These are phyloP conservation scores for Hybognathus amarus DNA, from an alignment of 2,797 vertebrate genomes.

Conservation along the genomic window DNA sequence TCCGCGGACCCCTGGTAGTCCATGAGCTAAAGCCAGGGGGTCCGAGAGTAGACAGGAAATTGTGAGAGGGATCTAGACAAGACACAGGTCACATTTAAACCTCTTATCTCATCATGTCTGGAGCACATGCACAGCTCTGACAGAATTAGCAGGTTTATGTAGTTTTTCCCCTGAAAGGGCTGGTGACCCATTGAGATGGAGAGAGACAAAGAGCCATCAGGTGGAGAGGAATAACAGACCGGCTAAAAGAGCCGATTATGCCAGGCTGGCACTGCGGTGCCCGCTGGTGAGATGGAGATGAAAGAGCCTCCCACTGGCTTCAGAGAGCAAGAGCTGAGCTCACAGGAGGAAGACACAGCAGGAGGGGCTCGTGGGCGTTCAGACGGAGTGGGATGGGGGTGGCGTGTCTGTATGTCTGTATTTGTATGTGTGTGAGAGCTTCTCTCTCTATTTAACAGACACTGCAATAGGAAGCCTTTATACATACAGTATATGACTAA, in stretches of 20 bases:
- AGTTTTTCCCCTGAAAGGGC: conserved; percentile 7
- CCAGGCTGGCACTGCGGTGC: conserved; percentile 58
- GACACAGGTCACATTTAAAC: not conserved
- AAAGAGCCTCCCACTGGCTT: conserved; percentile 41
- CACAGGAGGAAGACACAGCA: conserved; percentile 42
- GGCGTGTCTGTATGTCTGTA: conserved; percentile 28
- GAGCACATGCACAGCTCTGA: not conserved
- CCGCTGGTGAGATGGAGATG: conserved; percentile 49
- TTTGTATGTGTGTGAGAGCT: conserved; percentile 33
- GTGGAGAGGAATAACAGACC: conserved; percentile 53
- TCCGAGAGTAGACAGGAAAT: not conserved
- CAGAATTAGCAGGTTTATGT: conserved; percentile 17
- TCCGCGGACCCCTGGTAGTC: too few species aligned
- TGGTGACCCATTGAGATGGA: conserved; percentile 17
- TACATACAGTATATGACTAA: not conserved
- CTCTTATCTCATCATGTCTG: not conserved
- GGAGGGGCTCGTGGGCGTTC: conserved; percentile 40
- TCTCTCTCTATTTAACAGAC: conserved; percentile 29
- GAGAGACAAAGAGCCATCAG: conserved; percentile 37
- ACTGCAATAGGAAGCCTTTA: not conserved
- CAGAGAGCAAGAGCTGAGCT: conserved; percentile 38
- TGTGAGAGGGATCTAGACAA: not conserved
- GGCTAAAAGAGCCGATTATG: conserved; percentile 53
- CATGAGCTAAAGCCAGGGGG: too few species aligned
- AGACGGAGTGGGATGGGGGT: conserved; percentile 41